Evolutionary conservation across 2,888 invertebrate species (phyloP), one percentile per base, ranked within the genome.

Genomic region (Sipha maydis): DNA sequence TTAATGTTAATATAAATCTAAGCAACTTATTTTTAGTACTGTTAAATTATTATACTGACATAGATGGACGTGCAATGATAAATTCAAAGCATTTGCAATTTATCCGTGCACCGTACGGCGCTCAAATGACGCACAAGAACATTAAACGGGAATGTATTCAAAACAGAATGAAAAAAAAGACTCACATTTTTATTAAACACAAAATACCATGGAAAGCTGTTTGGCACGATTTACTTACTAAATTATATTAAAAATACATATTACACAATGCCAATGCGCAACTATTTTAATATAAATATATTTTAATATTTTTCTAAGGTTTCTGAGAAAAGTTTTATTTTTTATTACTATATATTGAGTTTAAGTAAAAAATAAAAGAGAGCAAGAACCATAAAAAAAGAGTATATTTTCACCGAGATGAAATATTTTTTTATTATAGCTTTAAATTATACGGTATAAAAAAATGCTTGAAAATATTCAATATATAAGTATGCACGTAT

Each of bases 311-410:
- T 83, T 83, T 25, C 31, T 54, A 48, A 71, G 48, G 71, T 54
- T 54, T 5, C 31, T 25, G n/a, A 31, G 71, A 25, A 71, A 83
- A 71, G 34, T 73, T 83, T 71, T 54, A 31, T 73, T 31, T 83
- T 83, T 71, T 83, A 83, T 73, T 54, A 71, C 17, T 48, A 54
- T 73, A n/a, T 69, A 77, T 80, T 14, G 79, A 79, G 61, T 19
- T 25, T 82, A 80, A 14, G 61, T 9, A 67, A n/a, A 69, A 67
- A 41, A 67, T 67, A 82, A 28, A 41, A n/a, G n/a, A 38, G 69
- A 56, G 54, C 11, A 21, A 56, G 21, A 56, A 82, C 41, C 67
- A 41, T 82, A 67, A 80, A 82, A 80, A 82, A 19, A 82, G 28
- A 31, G 71, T 41, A 69, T 28, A 69, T 82, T 82, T 82, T 82